phyloP scores from a whole-genome alignment of 2,113 vertebrate species.

The Clarias magur region DNA sequence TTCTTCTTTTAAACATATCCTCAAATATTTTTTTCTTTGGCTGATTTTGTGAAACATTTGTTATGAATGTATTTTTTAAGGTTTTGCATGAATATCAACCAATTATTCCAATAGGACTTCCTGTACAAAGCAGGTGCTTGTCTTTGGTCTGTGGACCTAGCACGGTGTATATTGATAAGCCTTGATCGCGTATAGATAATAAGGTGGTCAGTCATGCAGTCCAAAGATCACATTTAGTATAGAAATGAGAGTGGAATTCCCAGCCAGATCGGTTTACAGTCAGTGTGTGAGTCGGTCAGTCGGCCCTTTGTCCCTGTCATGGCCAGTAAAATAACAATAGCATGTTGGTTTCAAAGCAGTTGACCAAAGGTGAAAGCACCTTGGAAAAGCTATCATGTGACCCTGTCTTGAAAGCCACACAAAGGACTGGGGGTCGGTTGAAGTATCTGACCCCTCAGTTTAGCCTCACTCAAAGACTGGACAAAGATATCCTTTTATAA shows the following conservation, averaged over 20 bases:
- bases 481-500: constrained; percentile 63
- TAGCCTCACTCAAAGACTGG: constrained; percentile 60
- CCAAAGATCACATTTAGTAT: constrained; percentile 85
- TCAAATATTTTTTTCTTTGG: neutral
- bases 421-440: constrained; percentile 52
- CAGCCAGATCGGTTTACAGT: constrained; percentile 85
- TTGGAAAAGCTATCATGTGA: constrained; percentile 62
- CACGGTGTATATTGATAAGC: constrained; percentile 71
- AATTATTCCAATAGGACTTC: constrained; percentile 15
- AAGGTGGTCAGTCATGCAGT: constrained; percentile 88
- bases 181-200: constrained; percentile 74
- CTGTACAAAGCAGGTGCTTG: constrained; percentile 81
- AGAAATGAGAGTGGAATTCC: constrained; percentile 84
- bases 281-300: constrained; percentile 55
- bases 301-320: constrained; percentile 68
- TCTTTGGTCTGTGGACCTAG: constrained; percentile 77
- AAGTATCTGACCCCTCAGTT: constrained; percentile 51
- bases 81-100: constrained; percentile 1
- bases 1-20: neutral
- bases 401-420: constrained; percentile 58
- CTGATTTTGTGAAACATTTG: neutral
- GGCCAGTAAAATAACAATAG: constrained; percentile 77
- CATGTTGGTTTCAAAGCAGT: constrained; percentile 74
- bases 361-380: constrained; percentile 61
- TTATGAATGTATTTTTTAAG: neutral